Percentiles rank a stretch among this genome's conserved stretches.
Conservation (phyloP, 53 echinoderm and acorn worm genomes). For the Crossaster papposus region DNA sequence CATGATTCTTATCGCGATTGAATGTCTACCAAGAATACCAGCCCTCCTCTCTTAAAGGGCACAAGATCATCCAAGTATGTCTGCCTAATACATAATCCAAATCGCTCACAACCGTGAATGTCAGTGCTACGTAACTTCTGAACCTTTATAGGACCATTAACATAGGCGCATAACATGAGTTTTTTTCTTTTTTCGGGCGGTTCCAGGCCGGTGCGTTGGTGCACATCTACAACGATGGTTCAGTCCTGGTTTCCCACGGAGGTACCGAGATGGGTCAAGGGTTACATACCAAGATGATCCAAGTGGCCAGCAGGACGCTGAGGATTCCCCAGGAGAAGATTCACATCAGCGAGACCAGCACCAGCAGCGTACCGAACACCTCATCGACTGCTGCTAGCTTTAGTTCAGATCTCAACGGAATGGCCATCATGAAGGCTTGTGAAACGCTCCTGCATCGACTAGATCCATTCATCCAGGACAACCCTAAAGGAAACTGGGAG, state of each 20-base stretch:
- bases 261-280: slow-evolving; percentile 98
- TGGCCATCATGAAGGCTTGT: slow-evolving; percentile 88
- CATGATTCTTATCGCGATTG: too few species aligned
- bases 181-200: neutral
- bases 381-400: slow-evolving; percentile 77
- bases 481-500: slow-evolving; percentile 89
- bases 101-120: too few species aligned
- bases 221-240: slow-evolving; percentile 86
- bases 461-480: slow-evolving; percentile 66
- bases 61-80: too few species aligned
- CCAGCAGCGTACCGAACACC: slow-evolving; percentile 84
- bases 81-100: neutral
- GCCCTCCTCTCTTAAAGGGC: too few species aligned
- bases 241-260: slow-evolving; percentile 85
- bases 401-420: slow-evolving; percentile 85
- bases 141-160: too few species aligned
- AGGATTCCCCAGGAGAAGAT: slow-evolving; percentile 71
- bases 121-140: too few species aligned
- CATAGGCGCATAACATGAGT: too few species aligned
- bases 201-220: slow-evolving; percentile 88
- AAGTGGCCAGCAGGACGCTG: slow-evolving; percentile 82
- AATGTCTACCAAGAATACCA: too few species aligned
- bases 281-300: slow-evolving; percentile 93
- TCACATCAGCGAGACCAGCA: slow-evolving; percentile 82
- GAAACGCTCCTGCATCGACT: slow-evolving; percentile 73